Evolutionary conservation across 1,140 invertebrate genomes (phyloP), one percentile per base, ranked within the genome.

Genomic region (Myzus persicae): DNA sequence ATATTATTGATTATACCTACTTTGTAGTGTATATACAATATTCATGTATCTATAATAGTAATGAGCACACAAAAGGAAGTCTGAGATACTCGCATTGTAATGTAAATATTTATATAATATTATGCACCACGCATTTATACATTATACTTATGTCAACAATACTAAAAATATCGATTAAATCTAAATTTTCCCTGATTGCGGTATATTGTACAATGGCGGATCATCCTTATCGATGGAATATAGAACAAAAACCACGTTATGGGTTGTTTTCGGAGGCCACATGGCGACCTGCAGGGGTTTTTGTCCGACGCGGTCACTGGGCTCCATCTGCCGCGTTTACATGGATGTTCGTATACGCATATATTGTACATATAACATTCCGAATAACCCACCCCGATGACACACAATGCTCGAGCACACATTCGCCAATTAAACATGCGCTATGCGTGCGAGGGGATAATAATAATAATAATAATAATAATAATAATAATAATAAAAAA

Each of bases 401-500:
- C 90, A 82, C 90, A 81, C 90, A 91, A 76, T 76, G 59, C 24
- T 54, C 42, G 67, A 22, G 67, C 90, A 48, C 90, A 81, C 20
- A 76, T 76, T 81, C n/a, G 44, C 90, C 90, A 91, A 91, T 91
- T 91, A 91, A 91, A 81, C 59, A 82, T 76, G 67, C 90, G 46
- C 90, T 36, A 36, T 48, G 44, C 46, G 44, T 88, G 85, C 44
- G 85, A 46, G 85, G 85, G 31, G 38, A 42, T 42, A 85, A 48
- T 14, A 48, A 48, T 48, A 48, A 89, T 89, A 36, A 90, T 67
- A 54, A 90, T 90, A 90, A 90, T 90, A 90, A 90, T 22, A 90
- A 90, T 26, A 90, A 40, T 44, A n/a, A n/a, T n/a, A n/a, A n/a
- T n/a, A 44, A 44, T 44, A 44, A 76, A 81, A 91, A 91, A 48